Conservation (phyloP, 2,888 invertebrate genomes). For the Tetranychus piercei region DNA sequence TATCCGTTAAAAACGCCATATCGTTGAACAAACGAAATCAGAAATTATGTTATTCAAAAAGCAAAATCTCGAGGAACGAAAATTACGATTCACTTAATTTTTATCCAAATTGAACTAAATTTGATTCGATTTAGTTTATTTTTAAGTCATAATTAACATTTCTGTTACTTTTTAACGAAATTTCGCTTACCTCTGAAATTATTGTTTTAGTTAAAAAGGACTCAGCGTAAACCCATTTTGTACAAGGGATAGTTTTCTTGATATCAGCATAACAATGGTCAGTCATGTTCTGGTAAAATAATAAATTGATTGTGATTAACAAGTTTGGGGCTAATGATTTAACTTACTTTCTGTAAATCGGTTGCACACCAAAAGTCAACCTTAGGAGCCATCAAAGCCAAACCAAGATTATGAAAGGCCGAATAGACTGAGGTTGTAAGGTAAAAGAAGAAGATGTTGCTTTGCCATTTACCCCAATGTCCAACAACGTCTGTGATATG, state of each 20-base stretch:
- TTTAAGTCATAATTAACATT: no score
- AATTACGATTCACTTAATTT: no score
- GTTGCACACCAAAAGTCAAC: constrained; percentile 10
- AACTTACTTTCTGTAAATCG: not conserved
- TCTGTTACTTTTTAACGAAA: not conserved
- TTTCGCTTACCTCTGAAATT: constrained; percentile 41
- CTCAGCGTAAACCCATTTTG: constrained; percentile 50
- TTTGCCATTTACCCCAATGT: constrained; percentile 18
- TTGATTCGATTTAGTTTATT: no score
- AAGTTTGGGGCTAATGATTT: not conserved
- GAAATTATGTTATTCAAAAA: no score
- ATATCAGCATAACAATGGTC: not conserved
- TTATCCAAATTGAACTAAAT: no score
- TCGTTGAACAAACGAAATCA: no score
- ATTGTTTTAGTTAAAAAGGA: constrained; percentile 53
- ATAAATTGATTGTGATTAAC: not conserved
- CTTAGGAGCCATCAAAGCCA: constrained; percentile 15
- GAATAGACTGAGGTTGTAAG: constrained; percentile 14
- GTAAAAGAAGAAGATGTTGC: constrained; percentile 12
- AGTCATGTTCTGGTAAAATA: not conserved
- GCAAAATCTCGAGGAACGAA: no score
- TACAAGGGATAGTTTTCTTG: constrained; percentile 28
- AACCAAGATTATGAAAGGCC: constrained; percentile 15
- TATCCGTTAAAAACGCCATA: no score
- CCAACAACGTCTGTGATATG: constrained; percentile 15